Evolutionary conservation across 2,888 invertebrate species (phyloP).

Genomic region (Blastobasis adustella): DNA sequence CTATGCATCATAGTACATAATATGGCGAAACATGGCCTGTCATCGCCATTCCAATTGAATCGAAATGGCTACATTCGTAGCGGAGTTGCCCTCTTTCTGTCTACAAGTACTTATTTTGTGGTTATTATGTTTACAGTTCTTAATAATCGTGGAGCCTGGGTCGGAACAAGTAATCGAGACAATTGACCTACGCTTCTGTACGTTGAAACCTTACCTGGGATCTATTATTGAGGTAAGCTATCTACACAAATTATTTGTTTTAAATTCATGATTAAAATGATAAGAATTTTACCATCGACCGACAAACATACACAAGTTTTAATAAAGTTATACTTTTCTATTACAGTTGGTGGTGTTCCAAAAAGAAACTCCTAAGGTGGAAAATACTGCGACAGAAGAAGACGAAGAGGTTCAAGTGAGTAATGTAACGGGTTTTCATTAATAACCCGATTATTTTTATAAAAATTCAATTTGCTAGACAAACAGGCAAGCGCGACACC

Average conservation of each 20-base stretch:
- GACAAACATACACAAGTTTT: no score
- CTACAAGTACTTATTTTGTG: background rate
- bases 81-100: no score
- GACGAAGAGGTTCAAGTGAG: slow-evolving; percentile 46
- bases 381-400: slow-evolving; percentile 27
- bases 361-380: slow-evolving; percentile 21
- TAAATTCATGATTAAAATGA: no score
- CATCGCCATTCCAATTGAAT: no score
- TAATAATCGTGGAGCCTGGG: slow-evolving; percentile 48
- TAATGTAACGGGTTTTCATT: background rate
- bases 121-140: slow-evolving; percentile 28
- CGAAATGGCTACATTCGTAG: background rate
- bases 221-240: slow-evolving; percentile 40
- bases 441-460: background rate
- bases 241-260: no score
- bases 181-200: slow-evolving; percentile 47
- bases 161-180: slow-evolving; percentile 52
- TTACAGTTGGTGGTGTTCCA: slow-evolving; percentile 37
- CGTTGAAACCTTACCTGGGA: slow-evolving; percentile 35
- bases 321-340: background rate
- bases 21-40: no score
- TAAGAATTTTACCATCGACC: no score
- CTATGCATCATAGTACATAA: no score
- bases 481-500: no score
- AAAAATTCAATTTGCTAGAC: no score